These are phyloP conservation scores for Caloenas nicobarica DNA, from an alignment of 2,113 vertebrate species.

Conservation along the genomic window DNA sequence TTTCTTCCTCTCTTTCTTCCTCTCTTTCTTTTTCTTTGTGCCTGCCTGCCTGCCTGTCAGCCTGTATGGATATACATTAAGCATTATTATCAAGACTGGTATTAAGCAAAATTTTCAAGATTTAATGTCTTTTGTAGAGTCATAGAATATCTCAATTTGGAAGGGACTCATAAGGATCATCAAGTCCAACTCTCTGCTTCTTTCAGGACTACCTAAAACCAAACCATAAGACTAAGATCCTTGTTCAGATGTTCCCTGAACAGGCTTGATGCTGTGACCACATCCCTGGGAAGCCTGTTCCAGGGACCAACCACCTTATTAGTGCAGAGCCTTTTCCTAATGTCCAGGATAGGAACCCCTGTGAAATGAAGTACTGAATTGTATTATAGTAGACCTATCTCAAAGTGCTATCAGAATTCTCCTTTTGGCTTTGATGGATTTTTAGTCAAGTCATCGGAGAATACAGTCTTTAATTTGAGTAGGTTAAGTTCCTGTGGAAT, in stretches of 20 bases:
- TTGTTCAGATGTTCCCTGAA: too few relatives aligned
- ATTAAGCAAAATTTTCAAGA: not conserved
- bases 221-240: too few relatives aligned
- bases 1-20: not conserved
- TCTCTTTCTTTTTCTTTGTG: too few relatives aligned
- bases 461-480: not conserved
- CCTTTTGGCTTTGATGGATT: not conserved
- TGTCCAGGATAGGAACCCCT: not conserved
- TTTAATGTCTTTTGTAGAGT: not conserved
- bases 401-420: not conserved
- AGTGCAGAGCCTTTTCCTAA: not conserved
- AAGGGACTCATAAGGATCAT: too few relatives aligned
- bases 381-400: not conserved
- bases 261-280: too few relatives aligned
- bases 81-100: not conserved
- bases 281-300: not conserved
- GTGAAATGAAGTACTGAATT: not conserved
- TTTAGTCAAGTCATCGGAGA: not conserved
- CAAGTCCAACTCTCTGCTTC: too few relatives aligned
- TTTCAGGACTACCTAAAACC: too few relatives aligned
- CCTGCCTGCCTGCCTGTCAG: not conserved
- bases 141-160: too few relatives aligned
- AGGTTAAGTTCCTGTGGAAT: not conserved
- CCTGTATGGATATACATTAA: not conserved
- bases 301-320: not conserved